These are phyloP conservation scores for Benitochromis conjunctus DNA, from an alignment of 2,113 vertebrate species.

Conservation along the genomic window DNA sequence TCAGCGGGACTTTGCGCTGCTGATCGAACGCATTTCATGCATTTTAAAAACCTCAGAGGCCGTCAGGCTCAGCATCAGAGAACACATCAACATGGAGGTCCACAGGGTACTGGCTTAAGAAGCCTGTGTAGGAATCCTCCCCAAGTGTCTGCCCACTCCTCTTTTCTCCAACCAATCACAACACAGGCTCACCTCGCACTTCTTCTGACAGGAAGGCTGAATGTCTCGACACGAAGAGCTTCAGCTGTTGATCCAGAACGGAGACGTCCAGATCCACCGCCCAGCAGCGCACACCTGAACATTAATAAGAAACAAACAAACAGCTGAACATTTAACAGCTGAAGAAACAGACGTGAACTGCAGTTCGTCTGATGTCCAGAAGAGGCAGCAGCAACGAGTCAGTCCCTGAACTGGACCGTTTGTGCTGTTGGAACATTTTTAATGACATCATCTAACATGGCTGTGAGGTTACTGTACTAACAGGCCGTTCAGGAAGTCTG, in stretches of 20 bases:
- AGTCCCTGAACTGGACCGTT: background rate
- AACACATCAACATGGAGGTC: background rate
- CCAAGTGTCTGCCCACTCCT: background rate
- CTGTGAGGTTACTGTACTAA: background rate
- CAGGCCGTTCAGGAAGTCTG: background rate
- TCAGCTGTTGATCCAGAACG: constrained; percentile 88
- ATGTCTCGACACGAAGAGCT: constrained; percentile 89
- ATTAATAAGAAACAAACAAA: background rate
- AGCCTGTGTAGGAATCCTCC: background rate
- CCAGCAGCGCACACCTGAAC: constrained; percentile 85
- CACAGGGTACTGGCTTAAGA: background rate
- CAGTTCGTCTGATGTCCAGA: background rate
- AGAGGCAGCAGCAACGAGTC: background rate
- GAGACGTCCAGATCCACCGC: constrained; percentile 75
- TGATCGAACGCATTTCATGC: background rate
- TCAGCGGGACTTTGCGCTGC: background rate
- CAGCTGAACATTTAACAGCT: background rate
- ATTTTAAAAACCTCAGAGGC: background rate
- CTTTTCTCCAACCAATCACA: background rate
- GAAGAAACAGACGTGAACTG: too few relatives aligned
- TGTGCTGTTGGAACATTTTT: background rate
- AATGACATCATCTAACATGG: background rate
- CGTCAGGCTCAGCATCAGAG: background rate
- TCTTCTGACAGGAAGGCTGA: constrained; percentile 87
- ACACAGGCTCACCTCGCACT: constrained; percentile 75